Percentiles rank a stretch among this genome's conserved stretches.
phyloP scores from a whole-genome alignment of 2,888 invertebrate genomes.

The Mylabris sibirica region DNA sequence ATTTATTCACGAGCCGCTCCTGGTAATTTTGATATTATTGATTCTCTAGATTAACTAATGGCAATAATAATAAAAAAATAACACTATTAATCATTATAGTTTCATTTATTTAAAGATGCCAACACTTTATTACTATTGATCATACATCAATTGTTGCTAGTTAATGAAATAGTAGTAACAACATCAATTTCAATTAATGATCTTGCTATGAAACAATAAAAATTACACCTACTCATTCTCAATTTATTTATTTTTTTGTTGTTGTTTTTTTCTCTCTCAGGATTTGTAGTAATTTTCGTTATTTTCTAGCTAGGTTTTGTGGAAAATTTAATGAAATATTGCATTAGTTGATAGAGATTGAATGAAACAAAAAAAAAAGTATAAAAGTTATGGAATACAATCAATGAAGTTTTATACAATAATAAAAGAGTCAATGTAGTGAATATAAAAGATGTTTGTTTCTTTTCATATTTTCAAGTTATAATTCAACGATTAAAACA shows the following conservation, averaged over 20 bases:
- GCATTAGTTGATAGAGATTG: background rate
- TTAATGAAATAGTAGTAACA: background rate
- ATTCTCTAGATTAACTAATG: background rate
- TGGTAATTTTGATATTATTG: too few species aligned
- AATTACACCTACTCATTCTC: constrained; percentile 4
- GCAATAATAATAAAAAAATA: background rate
- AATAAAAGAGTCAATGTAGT: constrained; percentile 3
- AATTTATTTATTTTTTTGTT: background rate
- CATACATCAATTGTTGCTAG: background rate
- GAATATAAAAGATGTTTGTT: background rate
- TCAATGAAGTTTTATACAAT: background rate
- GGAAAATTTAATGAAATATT: background rate
- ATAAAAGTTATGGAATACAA: background rate
- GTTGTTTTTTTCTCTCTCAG: background rate
- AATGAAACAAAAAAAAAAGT: background rate
- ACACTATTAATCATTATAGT: background rate
- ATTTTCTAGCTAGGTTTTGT: background rate
- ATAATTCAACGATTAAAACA: background rate
- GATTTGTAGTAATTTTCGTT: background rate
- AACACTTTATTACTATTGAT: background rate
- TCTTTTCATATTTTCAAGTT: background rate
- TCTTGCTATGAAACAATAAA: background rate
- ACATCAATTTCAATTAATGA: background rate
- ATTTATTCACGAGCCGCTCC: too few species aligned
- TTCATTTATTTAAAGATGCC: background rate